Base-by-base conservation (phyloP, 2,797 vertebrate genomes). In the Leucoraja ocellata region DNA sequence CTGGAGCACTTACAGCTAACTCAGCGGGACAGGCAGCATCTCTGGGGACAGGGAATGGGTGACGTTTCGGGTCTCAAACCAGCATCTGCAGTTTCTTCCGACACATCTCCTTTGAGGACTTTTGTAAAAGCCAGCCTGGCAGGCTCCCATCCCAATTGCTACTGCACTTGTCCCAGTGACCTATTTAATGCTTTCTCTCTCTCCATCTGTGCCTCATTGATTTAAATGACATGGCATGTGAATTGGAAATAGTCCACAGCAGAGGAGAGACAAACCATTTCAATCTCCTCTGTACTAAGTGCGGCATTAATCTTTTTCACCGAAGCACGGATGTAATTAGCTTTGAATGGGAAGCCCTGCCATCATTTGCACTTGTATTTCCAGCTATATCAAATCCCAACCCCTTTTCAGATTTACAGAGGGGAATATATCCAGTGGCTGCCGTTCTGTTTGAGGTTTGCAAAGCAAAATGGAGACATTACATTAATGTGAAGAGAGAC, bases 231-330 rank as follows among this genome's bases (percentile, higher is more conserved):
- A 8, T 88, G 16, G 61, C 61, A 4, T 32, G 36, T 21, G 61
- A 16, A 36, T 88, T 88, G 84, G 84, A 88, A 88, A 36, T 65
- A 63, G 13, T 88, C 68, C 84, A 68, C 65, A 88, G n/a, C n/a
- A 9, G 10, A 88, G n/a, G 36, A 18, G n/a, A 68, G 32, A 2
- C 63, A 88, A 14, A 9, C 61, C n/a, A 21, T 36, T 88, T 63
- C 14, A 21, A 13, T 36, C n/a, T 36, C 84, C n/a, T 88, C 4
- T 7, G 1, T 63, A 13, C 13, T 54, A 23, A 58, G 61, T 18
- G n/a, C 28, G 6, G 0, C 54, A 36, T 32, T 88, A 32, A 88
- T 88, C 61, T 18, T 9, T 28, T 65, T 88, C 46, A 88, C 25
- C 61, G 32, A 2, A 65, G 84, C 28, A 18, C 28, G 8, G n/a